These are phyloP conservation scores for Acronicta leporina DNA, from an alignment of 2,888 invertebrate species.

Conservation along the genomic window DNA sequence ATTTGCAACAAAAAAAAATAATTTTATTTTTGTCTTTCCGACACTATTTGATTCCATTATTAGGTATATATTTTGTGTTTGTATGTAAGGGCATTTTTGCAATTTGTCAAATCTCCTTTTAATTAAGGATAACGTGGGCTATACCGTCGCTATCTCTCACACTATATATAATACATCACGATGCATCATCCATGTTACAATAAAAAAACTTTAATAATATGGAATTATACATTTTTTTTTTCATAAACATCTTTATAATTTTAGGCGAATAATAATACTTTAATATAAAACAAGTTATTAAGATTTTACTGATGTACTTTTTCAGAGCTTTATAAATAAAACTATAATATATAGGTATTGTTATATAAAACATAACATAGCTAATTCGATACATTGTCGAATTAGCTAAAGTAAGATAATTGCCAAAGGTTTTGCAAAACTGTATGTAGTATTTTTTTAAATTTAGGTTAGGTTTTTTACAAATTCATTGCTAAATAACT, in stretches of 20 bases:
- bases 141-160: slow-evolving; percentile 11
- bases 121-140: no score
- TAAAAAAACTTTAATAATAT: slow-evolving; percentile 52
- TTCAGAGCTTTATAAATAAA: background rate
- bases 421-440: no score
- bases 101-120: no score
- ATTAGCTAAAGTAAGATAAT: background rate
- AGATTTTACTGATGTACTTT: background rate
- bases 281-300: background rate
- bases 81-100: no score
- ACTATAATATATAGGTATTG: background rate
- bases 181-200: slow-evolving; percentile 43
- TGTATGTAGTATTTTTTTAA: background rate
- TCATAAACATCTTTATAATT: slow-evolving; percentile 53
- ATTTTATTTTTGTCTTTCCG: background rate
- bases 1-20: background rate
- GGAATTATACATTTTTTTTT: slow-evolving; percentile 58
- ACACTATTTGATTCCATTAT: no score
- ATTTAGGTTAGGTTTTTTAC: background rate
- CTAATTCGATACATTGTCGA: no score
- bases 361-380: background rate
- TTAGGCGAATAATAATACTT: slow-evolving; percentile 38
- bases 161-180: slow-evolving; percentile 47
- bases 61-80: no score
- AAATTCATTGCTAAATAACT: background rate